These are phyloP conservation scores for Leptocoma aspasia DNA, from an alignment of 2,113 vertebrate genomes.

Conservation along the genomic window DNA sequence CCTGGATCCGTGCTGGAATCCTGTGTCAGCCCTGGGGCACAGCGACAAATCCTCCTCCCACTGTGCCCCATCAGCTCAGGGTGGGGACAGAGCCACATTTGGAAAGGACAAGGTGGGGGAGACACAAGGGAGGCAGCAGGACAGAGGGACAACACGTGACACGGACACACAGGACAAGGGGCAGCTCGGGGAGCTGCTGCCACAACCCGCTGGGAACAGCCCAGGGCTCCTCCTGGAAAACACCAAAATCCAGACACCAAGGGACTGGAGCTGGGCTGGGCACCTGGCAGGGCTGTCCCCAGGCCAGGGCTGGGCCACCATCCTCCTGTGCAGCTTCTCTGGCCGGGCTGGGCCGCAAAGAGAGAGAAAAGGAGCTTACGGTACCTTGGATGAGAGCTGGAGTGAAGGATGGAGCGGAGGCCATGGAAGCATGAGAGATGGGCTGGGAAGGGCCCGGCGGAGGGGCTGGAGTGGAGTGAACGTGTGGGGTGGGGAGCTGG, in stretches of 20 bases:
- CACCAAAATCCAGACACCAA: accelerated
- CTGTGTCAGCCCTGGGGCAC: background rate
- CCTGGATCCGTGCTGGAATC: background rate
- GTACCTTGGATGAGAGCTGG: constrained; percentile 61
- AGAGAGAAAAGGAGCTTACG: constrained; percentile 56
- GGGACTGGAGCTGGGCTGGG: background rate
- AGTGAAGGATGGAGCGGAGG: constrained; percentile 59
- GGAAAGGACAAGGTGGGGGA: background rate
- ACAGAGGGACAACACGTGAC: background rate
- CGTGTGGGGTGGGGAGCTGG: constrained; percentile 56
- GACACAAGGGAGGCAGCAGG: background rate
- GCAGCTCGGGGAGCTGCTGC: background rate
- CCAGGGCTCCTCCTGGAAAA: background rate
- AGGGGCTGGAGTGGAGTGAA: constrained; percentile 58
- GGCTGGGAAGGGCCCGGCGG: constrained; percentile 55
- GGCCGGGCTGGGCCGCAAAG: background rate
- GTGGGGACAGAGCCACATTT: background rate
- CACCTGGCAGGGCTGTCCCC: background rate
- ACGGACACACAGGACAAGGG: background rate
- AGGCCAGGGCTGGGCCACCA: background rate
- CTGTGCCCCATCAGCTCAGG: accelerated
- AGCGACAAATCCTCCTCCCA: background rate
- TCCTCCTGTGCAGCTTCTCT: background rate
- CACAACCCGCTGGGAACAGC: background rate
- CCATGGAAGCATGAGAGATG: constrained; percentile 61